phyloP scores from a whole-genome alignment of 2,888 invertebrate genomes.

The Pegoplata infirma region DNA sequence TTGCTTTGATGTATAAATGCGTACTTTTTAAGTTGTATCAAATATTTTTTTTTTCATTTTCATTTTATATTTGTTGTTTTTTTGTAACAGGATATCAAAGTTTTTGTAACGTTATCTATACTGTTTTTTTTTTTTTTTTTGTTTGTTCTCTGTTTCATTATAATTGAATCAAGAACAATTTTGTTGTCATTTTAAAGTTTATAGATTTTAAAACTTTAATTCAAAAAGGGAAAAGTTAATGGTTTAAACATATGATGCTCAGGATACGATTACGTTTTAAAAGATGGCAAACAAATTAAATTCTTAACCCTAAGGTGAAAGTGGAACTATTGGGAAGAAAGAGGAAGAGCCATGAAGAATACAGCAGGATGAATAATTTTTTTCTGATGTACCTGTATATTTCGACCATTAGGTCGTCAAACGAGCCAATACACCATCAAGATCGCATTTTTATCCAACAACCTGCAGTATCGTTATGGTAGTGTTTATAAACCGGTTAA shows the following conservation, averaged over 20 bases:
- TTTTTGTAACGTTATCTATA: slow-evolving; percentile 57
- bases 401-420: too few relatives aligned
- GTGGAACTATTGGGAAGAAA: too few relatives aligned
- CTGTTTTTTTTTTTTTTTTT: slow-evolving; percentile 21
- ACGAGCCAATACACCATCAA: too few relatives aligned
- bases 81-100: slow-evolving; percentile 56
- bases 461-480: too few relatives aligned
- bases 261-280: background rate
- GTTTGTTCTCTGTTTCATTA: too few relatives aligned
- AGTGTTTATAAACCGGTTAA: too few relatives aligned
- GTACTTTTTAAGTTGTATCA: slow-evolving; percentile 22
- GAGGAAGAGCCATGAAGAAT: too few relatives aligned
- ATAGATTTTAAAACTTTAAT: slow-evolving; percentile 27
- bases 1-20: slow-evolving; percentile 49
- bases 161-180: slow-evolving; percentile 58
- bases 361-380: too few relatives aligned
- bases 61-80: slow-evolving; percentile 19
- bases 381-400: too few relatives aligned
- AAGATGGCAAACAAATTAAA: too few relatives aligned
- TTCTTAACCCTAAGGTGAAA: too few relatives aligned
- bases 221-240: slow-evolving; percentile 30
- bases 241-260: background rate
- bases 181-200: slow-evolving; percentile 57
- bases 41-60: background rate
- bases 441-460: too few relatives aligned